Evolutionary conservation across 2,113 vertebrate species (phyloP).

Genomic region (Ahaetulla prasina): DNA sequence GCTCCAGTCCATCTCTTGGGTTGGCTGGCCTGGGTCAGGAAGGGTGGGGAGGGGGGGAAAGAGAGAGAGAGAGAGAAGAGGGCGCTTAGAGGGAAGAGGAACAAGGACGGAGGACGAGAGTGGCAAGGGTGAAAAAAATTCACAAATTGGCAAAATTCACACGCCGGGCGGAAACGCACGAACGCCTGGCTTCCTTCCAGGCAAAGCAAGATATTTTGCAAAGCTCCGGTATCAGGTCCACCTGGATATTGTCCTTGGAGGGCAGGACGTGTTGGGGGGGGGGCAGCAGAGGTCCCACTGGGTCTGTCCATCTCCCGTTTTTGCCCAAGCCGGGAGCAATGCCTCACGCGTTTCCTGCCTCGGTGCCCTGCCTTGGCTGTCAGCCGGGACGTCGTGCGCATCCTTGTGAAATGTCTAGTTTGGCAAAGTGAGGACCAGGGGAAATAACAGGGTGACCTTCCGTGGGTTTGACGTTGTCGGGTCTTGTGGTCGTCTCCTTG

Average conservation of each 20-base stretch:
- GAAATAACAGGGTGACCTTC: not conserved
- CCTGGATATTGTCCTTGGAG: not conserved
- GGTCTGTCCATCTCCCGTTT: not conserved
- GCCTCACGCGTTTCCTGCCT: not conserved
- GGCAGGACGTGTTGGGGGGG: no score
- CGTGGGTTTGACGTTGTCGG: no score
- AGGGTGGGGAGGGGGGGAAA: rapidly evolving
- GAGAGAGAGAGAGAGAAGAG: not conserved
- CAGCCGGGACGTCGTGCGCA: not conserved
- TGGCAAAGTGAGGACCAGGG: not conserved
- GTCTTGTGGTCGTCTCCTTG: no score
- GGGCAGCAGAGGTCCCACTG: no score
- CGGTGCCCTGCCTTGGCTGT: not conserved
- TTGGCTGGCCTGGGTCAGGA: not conserved
- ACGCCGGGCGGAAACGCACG: not conserved
- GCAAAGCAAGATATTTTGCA: not conserved
- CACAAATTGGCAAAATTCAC: not conserved
- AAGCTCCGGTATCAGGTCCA: not conserved
- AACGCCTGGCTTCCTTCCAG: not conserved
- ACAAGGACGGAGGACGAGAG: not conserved
- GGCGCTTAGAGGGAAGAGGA: not conserved
- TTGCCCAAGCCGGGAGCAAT: not conserved
- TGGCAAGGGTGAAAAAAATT: rapidly evolving
- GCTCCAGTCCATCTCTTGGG: not conserved
- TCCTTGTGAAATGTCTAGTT: not conserved